Evolutionary conservation across 2,888 invertebrate genomes (phyloP), one percentile per base, ranked within the genome.

Genomic region (Siphlonurus alternatus): DNA sequence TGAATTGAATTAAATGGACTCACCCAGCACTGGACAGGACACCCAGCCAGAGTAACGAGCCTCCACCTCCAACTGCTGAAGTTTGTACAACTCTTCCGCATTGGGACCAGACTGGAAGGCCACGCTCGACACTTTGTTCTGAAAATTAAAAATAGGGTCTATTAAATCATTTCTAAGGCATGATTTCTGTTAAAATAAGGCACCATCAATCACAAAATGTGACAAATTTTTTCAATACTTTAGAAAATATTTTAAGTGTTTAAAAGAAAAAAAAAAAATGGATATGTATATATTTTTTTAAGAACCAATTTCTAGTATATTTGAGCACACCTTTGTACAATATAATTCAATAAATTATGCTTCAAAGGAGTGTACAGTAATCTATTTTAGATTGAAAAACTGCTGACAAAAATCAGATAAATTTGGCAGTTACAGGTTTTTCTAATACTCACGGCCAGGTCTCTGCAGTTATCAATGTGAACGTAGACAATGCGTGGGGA

Each of bases 401-500:
- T n/a, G n/a, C n/a, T n/a, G n/a, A n/a, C n/a, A n/a, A n/a, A n/a
- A n/a, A n/a, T n/a, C n/a, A n/a, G n/a, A n/a, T n/a, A n/a, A n/a
- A n/a, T n/a, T n/a, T n/a, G n/a, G n/a, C n/a, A n/a, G n/a, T n/a
- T n/a, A n/a, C n/a, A n/a, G n/a, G n/a, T n/a, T n/a, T n/a, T n/a
- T n/a, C n/a, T n/a, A n/a, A n/a, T 61, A 74, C 81, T 80, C 73
- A 93, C 92, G 75, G 85, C 88, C 68, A 93, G 82, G 75, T 96
- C 96, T 61, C 96, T 82, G 63, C 93, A 90, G 72, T 98, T 98
- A 74, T 98, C 98, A 54, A 98, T 83, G 72, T 96, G 96, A 54
- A 97, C 84, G 70, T 90, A 89, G 19, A 97, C 77, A 68, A 91
- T 80, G 67, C 82, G 82, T 0, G 91, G 88, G 63, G 81, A 79